Base-by-base conservation (phyloP, 1,140 invertebrate genomes). In the Caenorhabditis inopinata region DNA sequence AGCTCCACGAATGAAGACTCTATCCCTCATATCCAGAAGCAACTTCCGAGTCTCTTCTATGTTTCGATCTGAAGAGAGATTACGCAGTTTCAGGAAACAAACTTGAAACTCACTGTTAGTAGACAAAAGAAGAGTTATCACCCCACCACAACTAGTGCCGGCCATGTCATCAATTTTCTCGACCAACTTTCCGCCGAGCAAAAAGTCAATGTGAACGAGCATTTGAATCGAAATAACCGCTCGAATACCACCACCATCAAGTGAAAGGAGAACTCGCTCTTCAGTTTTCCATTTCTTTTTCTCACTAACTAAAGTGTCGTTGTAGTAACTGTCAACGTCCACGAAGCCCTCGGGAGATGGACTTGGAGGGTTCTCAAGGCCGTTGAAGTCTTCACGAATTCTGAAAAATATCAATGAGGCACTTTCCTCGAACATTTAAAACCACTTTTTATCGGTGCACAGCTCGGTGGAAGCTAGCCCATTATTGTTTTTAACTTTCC, bases 111-210 rank as follows among this genome's bases (percentile, higher is more conserved):
- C 14, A 77, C 27, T 77, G 29, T 48, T 53, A 0, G 78, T 74
- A 1, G 78, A 48, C 7, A 74, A 21, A 18, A 79, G n/a, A 35
- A 79, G 73, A 29, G 51, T 58, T 18, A 79, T 32, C 9, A 79
- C 46, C 3, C 78, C 78, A 6, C 78, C 78, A 74, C 78, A 79
- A 35, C 78, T 79, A 7, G 78, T 79, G 38, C 78, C 78, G 32
- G 51, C 78, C 21, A 79, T 27, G 18, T 62, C 62, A 48, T 79
- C 78, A 38, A 79, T 42, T n/a, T 75, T 49, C 27, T 79, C 62
- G 14, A 79, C 58, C n/a, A 79, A 29, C 11, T 49, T 73, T 38
- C 78, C 78, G 18, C 62, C 68, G 9, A 78, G 35, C 53, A 45
- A 29, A 25, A 32, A 1, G 12, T 78, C 76, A 42, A 78, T 35